Evolutionary conservation across 2,888 invertebrate genomes (phyloP).

Genomic region (Diplazon laetatorius): DNA sequence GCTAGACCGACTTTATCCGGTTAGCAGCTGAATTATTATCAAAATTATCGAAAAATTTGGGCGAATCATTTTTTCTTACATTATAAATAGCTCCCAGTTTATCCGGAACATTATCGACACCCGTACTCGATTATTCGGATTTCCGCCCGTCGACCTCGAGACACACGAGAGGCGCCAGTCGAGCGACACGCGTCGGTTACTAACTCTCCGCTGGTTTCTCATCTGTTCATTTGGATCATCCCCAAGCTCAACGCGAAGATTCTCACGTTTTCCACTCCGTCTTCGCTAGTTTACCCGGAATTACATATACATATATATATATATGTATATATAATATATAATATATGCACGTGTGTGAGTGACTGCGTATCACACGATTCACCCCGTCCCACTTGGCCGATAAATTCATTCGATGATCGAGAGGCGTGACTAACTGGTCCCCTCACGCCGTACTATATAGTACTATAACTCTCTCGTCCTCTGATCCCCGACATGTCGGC

Average conservation of each 20-base stretch:
- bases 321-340: too few relatives aligned
- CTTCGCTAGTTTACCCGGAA: slow-evolving; percentile 9
- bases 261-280: slow-evolving; percentile 7
- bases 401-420: slow-evolving; percentile 76
- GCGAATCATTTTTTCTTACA: not conserved
- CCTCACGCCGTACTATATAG: slow-evolving; percentile 53
- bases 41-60: not conserved
- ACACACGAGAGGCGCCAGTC: slow-evolving; percentile 39
- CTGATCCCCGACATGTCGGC: slow-evolving; percentile 66
- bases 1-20: too few relatives aligned
- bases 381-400: slow-evolving; percentile 60
- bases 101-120: slow-evolving; percentile 24
- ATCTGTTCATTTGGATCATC: slow-evolving; percentile 8
- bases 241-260: slow-evolving; percentile 21
- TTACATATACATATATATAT: slow-evolving; percentile 28
- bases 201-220: slow-evolving; percentile 13
- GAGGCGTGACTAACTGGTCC: slow-evolving; percentile 76
- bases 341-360: too few relatives aligned
- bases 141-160: slow-evolving; percentile 19
- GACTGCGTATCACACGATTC: slow-evolving; percentile 34
- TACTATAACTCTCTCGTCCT: slow-evolving; percentile 58
- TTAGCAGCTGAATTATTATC: too few relatives aligned
- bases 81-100: not conserved
- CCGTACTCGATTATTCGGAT: slow-evolving; percentile 8
- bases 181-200: slow-evolving; percentile 25